These are phyloP conservation scores for Synanthedon formicaeformis DNA, from an alignment of 2,888 invertebrate species.

Conservation along the genomic window DNA sequence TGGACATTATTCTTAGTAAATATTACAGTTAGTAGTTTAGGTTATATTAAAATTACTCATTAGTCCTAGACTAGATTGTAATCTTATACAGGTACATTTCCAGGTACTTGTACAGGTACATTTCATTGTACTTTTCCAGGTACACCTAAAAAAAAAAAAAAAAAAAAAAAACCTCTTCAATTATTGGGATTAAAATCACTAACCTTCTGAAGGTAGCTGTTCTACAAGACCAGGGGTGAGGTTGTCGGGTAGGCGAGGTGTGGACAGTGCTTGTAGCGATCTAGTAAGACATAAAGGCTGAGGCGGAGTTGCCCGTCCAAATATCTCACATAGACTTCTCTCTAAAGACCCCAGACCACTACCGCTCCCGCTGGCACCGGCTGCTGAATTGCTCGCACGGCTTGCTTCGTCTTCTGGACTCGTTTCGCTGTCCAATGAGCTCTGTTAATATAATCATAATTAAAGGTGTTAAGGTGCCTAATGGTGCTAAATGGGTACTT, in stretches of 20 bases:
- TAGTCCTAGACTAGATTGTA: too few species aligned
- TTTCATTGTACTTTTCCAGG: too few species aligned
- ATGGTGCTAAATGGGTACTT: neutral
- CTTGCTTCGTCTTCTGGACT: constrained; percentile 60
- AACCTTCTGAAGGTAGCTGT: constrained; percentile 79
- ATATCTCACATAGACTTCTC: neutral
- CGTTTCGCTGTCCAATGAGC: constrained; percentile 56
- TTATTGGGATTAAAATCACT: neutral
- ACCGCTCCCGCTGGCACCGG: constrained; percentile 39
- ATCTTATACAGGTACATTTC: too few species aligned
- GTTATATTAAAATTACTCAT: too few species aligned
- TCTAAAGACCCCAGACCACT: constrained; percentile 8
- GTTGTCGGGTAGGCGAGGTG: constrained; percentile 70
- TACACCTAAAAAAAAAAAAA: too few species aligned
- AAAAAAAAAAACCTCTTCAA: too few species aligned
- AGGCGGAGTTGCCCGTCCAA: constrained; percentile 42
- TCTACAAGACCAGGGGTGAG: constrained; percentile 75
- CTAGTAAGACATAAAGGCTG: constrained; percentile 70
- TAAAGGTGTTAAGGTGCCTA: constrained; percentile 1
- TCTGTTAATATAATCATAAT: constrained; percentile 19
- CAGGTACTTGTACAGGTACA: too few species aligned
- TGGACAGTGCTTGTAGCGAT: constrained; percentile 72
- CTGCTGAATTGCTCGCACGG: constrained; percentile 42
- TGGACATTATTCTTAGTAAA: too few species aligned
- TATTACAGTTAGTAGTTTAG: too few species aligned